These are phyloP conservation scores for Tachyglossus aculeatus DNA, from an alignment of 2,797 vertebrate genomes.

Conservation along the genomic window DNA sequence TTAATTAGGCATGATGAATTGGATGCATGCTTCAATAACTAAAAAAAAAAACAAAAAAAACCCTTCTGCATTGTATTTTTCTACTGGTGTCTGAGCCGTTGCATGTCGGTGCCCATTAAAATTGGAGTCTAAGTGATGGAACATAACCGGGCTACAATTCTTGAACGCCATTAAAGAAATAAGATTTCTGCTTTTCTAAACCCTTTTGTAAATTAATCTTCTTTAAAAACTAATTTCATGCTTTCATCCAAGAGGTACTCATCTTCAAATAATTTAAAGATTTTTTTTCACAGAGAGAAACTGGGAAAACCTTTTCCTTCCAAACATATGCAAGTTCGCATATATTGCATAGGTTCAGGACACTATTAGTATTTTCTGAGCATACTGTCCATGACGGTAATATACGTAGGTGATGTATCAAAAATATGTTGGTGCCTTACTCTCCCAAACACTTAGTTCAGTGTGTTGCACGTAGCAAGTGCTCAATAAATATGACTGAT, in stretches of 20 bases:
- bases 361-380: background rate
- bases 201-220: conserved; percentile 12
- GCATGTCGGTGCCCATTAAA: conserved; percentile 8
- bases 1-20: conserved; percentile 81
- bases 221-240: background rate
- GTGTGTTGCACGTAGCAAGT: too few species aligned
- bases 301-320: background rate
- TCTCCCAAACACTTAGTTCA: too few species aligned
- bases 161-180: background rate
- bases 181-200: conserved; percentile 19
- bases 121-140: conserved; percentile 26
- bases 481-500: too few species aligned
- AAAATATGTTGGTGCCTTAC: too few species aligned
- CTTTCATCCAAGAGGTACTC: background rate
- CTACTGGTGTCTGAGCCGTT: conserved; percentile 6
- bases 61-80: conserved; percentile 10
- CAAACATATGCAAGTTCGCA: background rate
- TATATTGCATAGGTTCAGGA: background rate
- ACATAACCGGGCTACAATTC: background rate
- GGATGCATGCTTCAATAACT: conserved; percentile 60
- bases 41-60: conserved; percentile 56
- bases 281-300: conserved; percentile 2
- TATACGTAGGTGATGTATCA: too few species aligned
- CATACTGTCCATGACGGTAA: background rate
- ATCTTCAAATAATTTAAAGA: background rate